These are phyloP conservation scores for Drosophila oshimai DNA, from an alignment of 1,140 invertebrate genomes.

Conservation along the genomic window DNA sequence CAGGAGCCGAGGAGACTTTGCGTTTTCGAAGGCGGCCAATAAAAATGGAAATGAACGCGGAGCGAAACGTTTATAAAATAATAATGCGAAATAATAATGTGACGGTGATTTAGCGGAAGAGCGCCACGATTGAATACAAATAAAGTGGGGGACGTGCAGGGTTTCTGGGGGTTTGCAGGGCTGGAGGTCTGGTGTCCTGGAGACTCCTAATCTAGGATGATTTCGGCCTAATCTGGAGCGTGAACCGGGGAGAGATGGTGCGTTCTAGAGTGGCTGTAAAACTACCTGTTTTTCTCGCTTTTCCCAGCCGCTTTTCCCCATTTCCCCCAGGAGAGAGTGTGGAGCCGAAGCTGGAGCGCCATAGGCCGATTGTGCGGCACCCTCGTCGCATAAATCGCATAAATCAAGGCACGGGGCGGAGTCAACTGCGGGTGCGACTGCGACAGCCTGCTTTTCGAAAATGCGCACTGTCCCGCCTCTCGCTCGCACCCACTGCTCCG, in stretches of 20 bases:
- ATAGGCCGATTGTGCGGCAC: conserved; percentile 66
- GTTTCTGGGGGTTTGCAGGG: no score
- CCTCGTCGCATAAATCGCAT: conserved; percentile 72
- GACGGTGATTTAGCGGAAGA: conserved; percentile 81
- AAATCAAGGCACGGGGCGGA: conserved; percentile 76
- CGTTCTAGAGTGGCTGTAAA: conserved; percentile 36
- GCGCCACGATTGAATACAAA: conserved; percentile 82
- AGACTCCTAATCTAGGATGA: conserved; percentile 74
- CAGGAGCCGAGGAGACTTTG: conserved; percentile 34
- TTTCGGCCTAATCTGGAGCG: conserved; percentile 78
- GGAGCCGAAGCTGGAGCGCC: conserved; percentile 47
- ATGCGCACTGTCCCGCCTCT: conserved; percentile 48
- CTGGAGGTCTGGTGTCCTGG: no score
- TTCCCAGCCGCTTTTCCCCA: conserved; percentile 20
- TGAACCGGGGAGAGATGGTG: conserved; percentile 26
- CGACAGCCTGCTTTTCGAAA: conserved; percentile 52
- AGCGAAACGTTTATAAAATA: conserved; percentile 80
- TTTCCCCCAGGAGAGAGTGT: conserved; percentile 16
- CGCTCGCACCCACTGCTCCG: conserved; percentile 19
- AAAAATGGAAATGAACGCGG: conserved; percentile 80
- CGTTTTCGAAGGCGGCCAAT: conserved; percentile 76
- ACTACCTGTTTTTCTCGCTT: conserved; percentile 75
- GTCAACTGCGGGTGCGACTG: conserved; percentile 17
- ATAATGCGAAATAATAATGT: conserved; percentile 82
- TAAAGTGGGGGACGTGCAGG: conserved; percentile 45